These are phyloP conservation scores for Drosophila demipolita DNA, from an alignment of 2,888 invertebrate genomes.

Conservation along the genomic window DNA sequence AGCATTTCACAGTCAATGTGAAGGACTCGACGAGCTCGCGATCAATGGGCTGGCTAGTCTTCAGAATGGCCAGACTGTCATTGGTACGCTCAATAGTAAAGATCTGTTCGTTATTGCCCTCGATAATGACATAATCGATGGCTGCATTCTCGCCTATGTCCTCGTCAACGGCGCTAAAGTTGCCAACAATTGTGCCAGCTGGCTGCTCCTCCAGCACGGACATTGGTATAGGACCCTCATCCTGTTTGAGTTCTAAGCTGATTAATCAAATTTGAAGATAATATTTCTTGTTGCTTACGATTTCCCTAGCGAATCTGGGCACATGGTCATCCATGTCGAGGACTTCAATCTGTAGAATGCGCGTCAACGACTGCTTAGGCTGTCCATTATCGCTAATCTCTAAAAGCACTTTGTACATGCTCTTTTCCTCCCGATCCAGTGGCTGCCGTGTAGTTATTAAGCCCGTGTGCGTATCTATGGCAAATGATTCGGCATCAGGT, in stretches of 20 bases:
- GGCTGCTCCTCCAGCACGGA: constrained; percentile 89
- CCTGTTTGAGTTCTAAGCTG: constrained; percentile 83
- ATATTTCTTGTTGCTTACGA: constrained; percentile 86
- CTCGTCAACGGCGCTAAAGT: constrained; percentile 89
- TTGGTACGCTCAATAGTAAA: constrained; percentile 88
- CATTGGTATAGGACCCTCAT: constrained; percentile 88
- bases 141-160: constrained; percentile 91
- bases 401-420: constrained; percentile 91
- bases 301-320: constrained; percentile 89
- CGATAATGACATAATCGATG: constrained; percentile 90
- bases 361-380: constrained; percentile 90
- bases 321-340: constrained; percentile 92
- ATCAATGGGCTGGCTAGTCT: constrained; percentile 88
- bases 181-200: constrained; percentile 88
- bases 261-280: background rate
- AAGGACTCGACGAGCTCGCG: constrained; percentile 87
- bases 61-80: constrained; percentile 88
- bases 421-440: constrained; percentile 91
- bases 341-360: constrained; percentile 89
- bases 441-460: constrained; percentile 89
- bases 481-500: constrained; percentile 87
- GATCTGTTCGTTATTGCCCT: constrained; percentile 89
- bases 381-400: constrained; percentile 92
- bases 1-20: constrained; percentile 89
- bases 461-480: constrained; percentile 89